Base-by-base conservation (phyloP, 2,797 vertebrate genomes). In the Oreochromis grahami region DNA sequence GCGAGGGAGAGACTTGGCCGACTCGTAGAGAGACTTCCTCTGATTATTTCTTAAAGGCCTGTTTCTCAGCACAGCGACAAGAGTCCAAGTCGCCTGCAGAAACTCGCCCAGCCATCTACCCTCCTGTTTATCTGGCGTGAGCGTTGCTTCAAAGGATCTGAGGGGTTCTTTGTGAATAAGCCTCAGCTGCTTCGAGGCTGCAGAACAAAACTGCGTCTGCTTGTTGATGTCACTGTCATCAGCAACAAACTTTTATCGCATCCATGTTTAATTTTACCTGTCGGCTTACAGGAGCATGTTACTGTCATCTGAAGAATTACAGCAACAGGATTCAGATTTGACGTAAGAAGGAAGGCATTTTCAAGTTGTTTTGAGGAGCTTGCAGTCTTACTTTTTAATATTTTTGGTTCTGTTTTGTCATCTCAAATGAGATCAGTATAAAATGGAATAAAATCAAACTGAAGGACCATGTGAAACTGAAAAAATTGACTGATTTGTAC, bases 21-120 rank as follows among this genome's bases (percentile, higher is more conserved):
- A 79, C 77, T 87, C 21, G 50, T 63, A 38, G 77, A 81, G 76
- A 82, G 81, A 52, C 80, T 81, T 84, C 74, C 52, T 76, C 82
- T 81, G 84, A 91, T 89, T 86, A 84, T 91, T 89, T 88, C 84
- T 85, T 87, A 36, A 89, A 91, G 81, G 76, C 83, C 65, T 56
- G 72, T 90, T 89, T 85, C 80, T 83, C 80, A 80, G 76, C 79
- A 32, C 41, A 84, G 70, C 86, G 63, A 84, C 78, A 19, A 32
- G 60, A 80, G 36, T 86, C 88, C 76, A 86, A 86, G 70, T 83
- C 2, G 68, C 83, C 86, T 14, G 58, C 52, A 80, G 85, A 76
- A 81, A 83, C 34, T 8, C 9, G 60, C 21, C 34, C 50, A 19
- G 3, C 38, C 11, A 4, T 79, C 32, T 51, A 15, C 51, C 15